Percentiles rank a stretch among this genome's conserved stretches.
These are phyloP conservation scores for Drosophila kuntzei DNA, from an alignment of 2,888 invertebrate genomes.

Conservation along the genomic window DNA sequence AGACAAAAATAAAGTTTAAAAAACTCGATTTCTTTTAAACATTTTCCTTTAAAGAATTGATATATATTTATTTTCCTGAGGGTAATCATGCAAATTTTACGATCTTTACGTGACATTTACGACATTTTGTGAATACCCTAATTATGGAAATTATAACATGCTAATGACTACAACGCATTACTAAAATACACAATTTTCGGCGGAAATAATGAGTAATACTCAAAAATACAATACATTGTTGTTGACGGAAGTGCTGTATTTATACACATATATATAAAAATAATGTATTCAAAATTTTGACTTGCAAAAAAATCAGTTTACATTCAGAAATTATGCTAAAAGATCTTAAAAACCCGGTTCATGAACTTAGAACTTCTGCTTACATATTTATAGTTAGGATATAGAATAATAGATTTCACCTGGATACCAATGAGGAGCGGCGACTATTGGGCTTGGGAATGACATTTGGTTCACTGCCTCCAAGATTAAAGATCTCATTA, in stretches of 20 bases:
- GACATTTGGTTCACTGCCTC: slow-evolving; percentile 28
- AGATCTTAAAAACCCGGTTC: slow-evolving; percentile 1
- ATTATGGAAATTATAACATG: slow-evolving; percentile 1
- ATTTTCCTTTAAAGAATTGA: neutral
- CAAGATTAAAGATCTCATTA: slow-evolving; percentile 68
- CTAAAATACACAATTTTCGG: neutral
- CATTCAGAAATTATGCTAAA: neutral
- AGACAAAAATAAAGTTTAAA: neutral
- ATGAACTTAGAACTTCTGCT: neutral
- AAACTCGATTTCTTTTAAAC: neutral
- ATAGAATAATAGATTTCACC: slow-evolving; percentile 75
- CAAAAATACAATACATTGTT: slow-evolving; percentile 12
- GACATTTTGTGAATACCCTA: slow-evolving; percentile 3
- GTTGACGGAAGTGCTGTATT: neutral
- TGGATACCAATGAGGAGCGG: slow-evolving; percentile 86
- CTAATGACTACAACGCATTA: neutral
- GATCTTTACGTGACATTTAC: slow-evolving; percentile 10
- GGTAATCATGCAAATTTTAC: neutral
- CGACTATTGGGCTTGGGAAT: slow-evolving; percentile 69
- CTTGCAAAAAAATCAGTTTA: neutral
- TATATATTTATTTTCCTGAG: neutral
- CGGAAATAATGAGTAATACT: slow-evolving; percentile 17
- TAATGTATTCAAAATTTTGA: neutral
- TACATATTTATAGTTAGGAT: neutral
- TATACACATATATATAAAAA: neutral